Base-by-base conservation (phyloP, 2,113 vertebrate species). In the Pitta sordida region DNA sequence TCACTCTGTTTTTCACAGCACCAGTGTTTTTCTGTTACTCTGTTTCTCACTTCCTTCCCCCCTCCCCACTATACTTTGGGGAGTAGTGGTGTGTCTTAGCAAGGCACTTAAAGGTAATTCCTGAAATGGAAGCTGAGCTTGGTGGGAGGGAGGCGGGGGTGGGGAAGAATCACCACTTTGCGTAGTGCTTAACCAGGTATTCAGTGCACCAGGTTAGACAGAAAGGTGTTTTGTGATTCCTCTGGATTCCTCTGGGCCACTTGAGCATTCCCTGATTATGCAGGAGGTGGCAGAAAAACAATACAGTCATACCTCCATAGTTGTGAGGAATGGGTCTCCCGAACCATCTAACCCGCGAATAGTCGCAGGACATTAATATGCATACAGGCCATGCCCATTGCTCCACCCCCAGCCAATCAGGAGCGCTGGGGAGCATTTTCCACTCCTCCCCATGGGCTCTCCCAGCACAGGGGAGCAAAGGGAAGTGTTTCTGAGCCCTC, bases 1-100 rank as follows among this genome's bases (percentile, higher is more conserved):
- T 90, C 37, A 6, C 36, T 56, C 41, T 22, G 56, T 34, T 91
- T 86, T 69, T 73, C 68, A 60, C 30, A 93, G 78, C n/a, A 86
- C 53, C 12, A 19, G 41, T 3, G 2, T 44, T 91, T 64, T 49
- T 32, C 24, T 56, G 37, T 71, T 58, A 68, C 23, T 75, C 7
- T 3, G 34, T 36, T 53, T 78, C 30, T 67, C 69, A 7, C 22
- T 82, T 84, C 30, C 70, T 63, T 26, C 8, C 34, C 24, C 29
- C 4, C 12, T 60, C 44, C 64, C 16, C 48, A 13, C 1, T 58
- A 13, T 16, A 43, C 49, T 26, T 0, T 53, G 59, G 5, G 26
- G 8, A 52, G 18, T 63, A 52, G 44, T 11, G 20, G 9, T 13
- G 15, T 60, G 55, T 55, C 53, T 70, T 43, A 34, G 37, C 62